Evolutionary conservation across 2,113 vertebrate genomes (phyloP).

Genomic region (Lepisosteus osseus): DNA sequence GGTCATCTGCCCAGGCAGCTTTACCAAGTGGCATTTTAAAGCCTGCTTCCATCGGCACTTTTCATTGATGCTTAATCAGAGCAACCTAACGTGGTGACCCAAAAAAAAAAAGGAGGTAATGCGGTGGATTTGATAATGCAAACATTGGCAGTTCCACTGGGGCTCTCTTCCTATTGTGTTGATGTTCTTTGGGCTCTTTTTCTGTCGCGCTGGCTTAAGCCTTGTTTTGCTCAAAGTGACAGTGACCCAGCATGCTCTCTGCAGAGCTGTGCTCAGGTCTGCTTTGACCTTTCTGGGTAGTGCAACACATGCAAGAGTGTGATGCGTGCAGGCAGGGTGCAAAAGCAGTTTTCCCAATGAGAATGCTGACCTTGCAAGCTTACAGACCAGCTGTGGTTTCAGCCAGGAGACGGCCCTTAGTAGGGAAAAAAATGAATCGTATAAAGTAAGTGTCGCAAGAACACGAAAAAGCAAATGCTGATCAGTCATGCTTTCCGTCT

Average conservation of each 20-base stretch:
- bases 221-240: neutral
- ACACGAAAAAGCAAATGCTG: neutral
- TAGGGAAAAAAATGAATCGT: neutral
- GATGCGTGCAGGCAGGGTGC: no score
- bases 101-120: slow-evolving; percentile 25
- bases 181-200: neutral
- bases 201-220: slow-evolving; percentile 14
- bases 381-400: no score
- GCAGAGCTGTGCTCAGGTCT: no score
- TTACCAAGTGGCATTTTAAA: neutral
- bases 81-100: slow-evolving; percentile 17
- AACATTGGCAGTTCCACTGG: slow-evolving; percentile 15
- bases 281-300: no score
- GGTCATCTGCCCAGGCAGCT: slow-evolving; percentile 9
- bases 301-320: neutral
- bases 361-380: no score
- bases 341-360: no score
- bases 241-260: neutral
- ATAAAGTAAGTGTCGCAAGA: neutral
- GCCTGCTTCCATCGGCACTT: slow-evolving; percentile 18
- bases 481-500: neutral
- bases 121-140: slow-evolving; percentile 36
- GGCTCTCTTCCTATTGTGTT: slow-evolving; percentile 17
- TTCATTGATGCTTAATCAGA: slow-evolving; percentile 16
- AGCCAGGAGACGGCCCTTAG: no score